A percentile compares a stretch with the other conserved stretches of the same genome.
Evolutionary conservation across 2,113 vertebrate genomes (phyloP).

Genomic region (Hypomesus transpacificus): DNA sequence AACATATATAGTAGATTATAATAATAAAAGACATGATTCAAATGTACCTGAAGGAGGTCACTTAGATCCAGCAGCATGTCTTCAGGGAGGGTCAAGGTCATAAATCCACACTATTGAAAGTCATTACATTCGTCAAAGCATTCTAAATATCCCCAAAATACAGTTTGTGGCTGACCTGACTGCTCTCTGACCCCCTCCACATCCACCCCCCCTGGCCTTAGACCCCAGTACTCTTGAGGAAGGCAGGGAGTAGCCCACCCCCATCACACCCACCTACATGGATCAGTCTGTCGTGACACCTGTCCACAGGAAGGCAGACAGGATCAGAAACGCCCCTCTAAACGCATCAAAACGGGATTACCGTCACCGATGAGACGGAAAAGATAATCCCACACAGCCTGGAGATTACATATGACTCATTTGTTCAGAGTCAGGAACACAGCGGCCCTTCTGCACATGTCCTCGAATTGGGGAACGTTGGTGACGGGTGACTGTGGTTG

Average conservation of each 20-base stretch:
- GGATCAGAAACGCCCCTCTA: slow-evolving; percentile 48
- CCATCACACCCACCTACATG: slow-evolving; percentile 12
- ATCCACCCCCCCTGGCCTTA: not conserved
- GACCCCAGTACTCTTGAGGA: slow-evolving; percentile 6
- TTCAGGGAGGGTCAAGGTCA: slow-evolving; percentile 55
- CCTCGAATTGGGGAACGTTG: no score
- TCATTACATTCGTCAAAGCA: not conserved
- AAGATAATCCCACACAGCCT: slow-evolving; percentile 54
- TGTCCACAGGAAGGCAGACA: slow-evolving; percentile 33
- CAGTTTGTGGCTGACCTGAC: slow-evolving; percentile 1
- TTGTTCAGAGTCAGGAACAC: not conserved
- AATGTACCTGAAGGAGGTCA: slow-evolving; percentile 89
- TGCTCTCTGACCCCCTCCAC: not conserved
- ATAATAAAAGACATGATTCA: not conserved
- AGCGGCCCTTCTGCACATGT: no score
- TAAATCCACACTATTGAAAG: not conserved
- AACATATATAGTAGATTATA: no score
- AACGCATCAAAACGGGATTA: slow-evolving; percentile 54
- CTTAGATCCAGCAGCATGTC: slow-evolving; percentile 98
- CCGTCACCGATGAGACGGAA: slow-evolving; percentile 44
- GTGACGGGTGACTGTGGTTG: no score
- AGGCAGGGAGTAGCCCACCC: slow-evolving; percentile 12
- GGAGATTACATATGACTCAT: slow-evolving; percentile 36
- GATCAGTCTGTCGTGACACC: slow-evolving; percentile 51
- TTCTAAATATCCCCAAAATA: not conserved